These are phyloP conservation scores for Hydraecia micacea DNA, from an alignment of 2,888 invertebrate genomes.

Conservation along the genomic window DNA sequence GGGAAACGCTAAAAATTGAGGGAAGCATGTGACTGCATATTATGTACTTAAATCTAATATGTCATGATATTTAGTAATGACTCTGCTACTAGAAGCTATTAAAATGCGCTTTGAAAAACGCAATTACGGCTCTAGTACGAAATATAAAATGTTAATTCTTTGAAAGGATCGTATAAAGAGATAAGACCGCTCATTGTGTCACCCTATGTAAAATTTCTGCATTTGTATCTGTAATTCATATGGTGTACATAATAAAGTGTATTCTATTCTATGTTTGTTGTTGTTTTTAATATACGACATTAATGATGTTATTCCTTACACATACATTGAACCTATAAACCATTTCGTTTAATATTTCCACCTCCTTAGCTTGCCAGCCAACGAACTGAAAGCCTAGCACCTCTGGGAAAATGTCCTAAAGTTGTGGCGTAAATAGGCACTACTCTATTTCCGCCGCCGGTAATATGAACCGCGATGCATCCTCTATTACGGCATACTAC, in stretches of 20 bases:
- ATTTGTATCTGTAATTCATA: not conserved
- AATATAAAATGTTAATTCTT: not conserved
- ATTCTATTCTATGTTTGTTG: not conserved
- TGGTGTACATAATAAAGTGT: not conserved
- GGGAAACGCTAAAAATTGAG: not conserved
- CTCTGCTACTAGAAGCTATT: not conserved
- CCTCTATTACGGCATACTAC: not conserved
- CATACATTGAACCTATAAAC: not conserved
- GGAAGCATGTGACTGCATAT: not conserved
- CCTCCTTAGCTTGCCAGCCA: not conserved
- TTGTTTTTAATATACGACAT: not conserved
- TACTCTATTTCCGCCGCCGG: conserved; percentile 15
- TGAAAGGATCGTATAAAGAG: not conserved
- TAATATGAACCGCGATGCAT: conserved; percentile 9
- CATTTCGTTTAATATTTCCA: not conserved
- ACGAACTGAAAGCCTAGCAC: not conserved
- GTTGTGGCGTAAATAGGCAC: conserved; percentile 7
- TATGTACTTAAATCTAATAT: not conserved
- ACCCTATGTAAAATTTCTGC: not conserved
- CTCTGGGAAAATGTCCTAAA: not conserved
- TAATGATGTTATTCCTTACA: not conserved
- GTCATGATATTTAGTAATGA: not conserved
- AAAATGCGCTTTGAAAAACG: not conserved
- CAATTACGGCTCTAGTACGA: not conserved
- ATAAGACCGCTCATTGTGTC: not conserved